Evolutionary conservation across 2,797 vertebrate genomes (phyloP), one percentile per base, ranked within the genome.

Genomic region (Enteromius afrohamiltoni): DNA sequence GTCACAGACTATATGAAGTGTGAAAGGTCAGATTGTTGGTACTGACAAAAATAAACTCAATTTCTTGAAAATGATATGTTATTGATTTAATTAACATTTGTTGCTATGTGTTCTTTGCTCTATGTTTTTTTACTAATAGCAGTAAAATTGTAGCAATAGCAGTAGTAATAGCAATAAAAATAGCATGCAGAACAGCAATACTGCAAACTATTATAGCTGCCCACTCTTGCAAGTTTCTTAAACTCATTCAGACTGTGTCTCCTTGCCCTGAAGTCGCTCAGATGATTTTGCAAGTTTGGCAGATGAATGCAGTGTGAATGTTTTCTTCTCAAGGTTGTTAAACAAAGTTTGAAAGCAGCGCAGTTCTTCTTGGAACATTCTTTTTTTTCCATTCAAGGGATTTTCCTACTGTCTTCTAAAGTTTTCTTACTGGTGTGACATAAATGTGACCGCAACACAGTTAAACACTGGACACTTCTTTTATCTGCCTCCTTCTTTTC

Each of bases 331-430:
- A 31, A 31, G 55, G 55, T 26, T 82, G 42, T 82, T 47, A 75
- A 75, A 67, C 47, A 19, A 6, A 75, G 70, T 67, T 82, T 67
- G 23, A 42, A 45, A n/a, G 60, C 60, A 55, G 9, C 37, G 16
- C n/a, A 40, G 70, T 31, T 55, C 42, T 49, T n/a, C 31, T 64
- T 26, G 9, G 31, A 34, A 11, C 19, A 2, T 5, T 3, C 11
- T 34, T 34, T 26, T 6, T 37, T 23, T 29, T 26, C 53, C 0
- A n/a, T 68, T 68, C 1, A 1, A 60, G 37, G 51, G 3, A 73
- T 81, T 75, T 82, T 55, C 29, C 60, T 53, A 55, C 31, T 10
- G 71, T 65, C 16, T 34, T n/a, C 53, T 81, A 13, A 73, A 71
- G 62, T 55, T 47, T 37, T 55, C 34, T 42, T 40, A 11, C 26